A percentile compares a stretch with the other conserved stretches of the same genome.
These are phyloP conservation scores for Amblyjoppa proteus DNA, from an alignment of 2,888 invertebrate species.

Conservation along the genomic window DNA sequence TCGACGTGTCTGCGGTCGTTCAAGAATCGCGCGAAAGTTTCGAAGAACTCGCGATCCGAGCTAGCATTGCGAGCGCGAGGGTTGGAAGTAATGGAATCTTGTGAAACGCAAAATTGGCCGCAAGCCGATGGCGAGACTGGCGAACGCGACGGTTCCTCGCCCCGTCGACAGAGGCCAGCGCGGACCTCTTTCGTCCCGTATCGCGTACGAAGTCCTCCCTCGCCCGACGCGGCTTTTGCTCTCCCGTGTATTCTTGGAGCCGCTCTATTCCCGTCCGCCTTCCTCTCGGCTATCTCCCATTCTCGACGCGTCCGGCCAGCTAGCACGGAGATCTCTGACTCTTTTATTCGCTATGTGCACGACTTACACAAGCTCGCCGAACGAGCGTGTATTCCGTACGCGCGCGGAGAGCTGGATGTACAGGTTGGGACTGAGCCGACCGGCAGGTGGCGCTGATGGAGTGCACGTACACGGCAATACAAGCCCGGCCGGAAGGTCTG, in stretches of 20 bases:
- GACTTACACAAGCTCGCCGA: neutral
- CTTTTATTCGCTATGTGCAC: conserved; percentile 26
- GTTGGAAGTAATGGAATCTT: conserved; percentile 41
- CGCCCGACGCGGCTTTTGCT: conserved; percentile 38
- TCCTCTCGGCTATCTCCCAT: conserved; percentile 10
- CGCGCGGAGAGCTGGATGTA: too few species aligned
- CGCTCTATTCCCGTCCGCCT: conserved; percentile 56
- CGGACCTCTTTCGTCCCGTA: conserved; percentile 30
- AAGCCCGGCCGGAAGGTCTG: neutral
- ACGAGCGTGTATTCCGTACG: too few species aligned
- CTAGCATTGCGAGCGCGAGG: neutral
- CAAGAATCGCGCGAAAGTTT: neutral
- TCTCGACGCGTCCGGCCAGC: conserved; percentile 47
- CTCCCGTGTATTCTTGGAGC: conserved; percentile 65
- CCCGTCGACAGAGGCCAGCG: neutral
- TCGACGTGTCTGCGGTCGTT: neutral
- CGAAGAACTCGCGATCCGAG: neutral
- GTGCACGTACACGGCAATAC: too few species aligned
- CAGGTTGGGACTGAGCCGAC: too few species aligned
- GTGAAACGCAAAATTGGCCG: conserved; percentile 57
- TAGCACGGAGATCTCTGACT: conserved; percentile 15
- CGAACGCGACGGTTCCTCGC: conserved; percentile 24
- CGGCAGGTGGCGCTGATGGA: too few species aligned
- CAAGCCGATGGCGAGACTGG: conserved; percentile 41
- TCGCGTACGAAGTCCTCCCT: conserved; percentile 25